Evolutionary conservation across 2,797 vertebrate genomes (phyloP), one percentile per base, ranked within the genome.

Genomic region (Ceryle rudis): DNA sequence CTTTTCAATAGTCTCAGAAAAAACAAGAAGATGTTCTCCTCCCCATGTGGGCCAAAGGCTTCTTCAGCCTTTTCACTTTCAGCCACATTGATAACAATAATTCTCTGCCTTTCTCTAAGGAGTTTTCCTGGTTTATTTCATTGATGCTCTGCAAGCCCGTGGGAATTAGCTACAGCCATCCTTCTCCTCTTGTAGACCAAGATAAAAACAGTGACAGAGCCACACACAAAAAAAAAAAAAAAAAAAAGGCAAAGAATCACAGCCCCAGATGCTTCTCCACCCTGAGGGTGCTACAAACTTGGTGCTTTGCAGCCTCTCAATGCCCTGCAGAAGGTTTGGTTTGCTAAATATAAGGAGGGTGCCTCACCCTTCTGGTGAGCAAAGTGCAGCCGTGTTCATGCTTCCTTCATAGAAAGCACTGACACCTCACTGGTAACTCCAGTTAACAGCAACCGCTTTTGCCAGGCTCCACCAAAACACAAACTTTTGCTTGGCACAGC

Each of bases 1-100:
- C 93, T 89, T 85, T 91, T 91, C 89, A 58, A 39, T 41, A 91
- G 64, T 58, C 80, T 58, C 81, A 94, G 73, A 91, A 94, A 94
- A 94, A 94, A 93, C 79, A 92, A 86, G 79, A 64, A 26, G 89
- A 67, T 14, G 19, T 26, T 86, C 85, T 65, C 86, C 65, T 87
- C 70, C 79, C 81, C 29, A 1, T 47, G 21, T 14, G 60, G 84
- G 37, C 73, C 95, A 89, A 91, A 89, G 84, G 81, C 79, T 87
- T n/a, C 75, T 80, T 71, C 64, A 80, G 71, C 61, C 90, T 87
- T 96, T 89, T 94, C 91, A 61, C 92, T 96, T 96, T 87, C 95
- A 93, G 58, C 93, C 93, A 64, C 52, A 0, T 42, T 2, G 10
- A 26, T 5, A 15, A 22, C 54, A 35, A 10, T 1, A 9, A 8